These are phyloP conservation scores for Pammene fasciana DNA, from an alignment of 2,888 invertebrate species.

Conservation along the genomic window DNA sequence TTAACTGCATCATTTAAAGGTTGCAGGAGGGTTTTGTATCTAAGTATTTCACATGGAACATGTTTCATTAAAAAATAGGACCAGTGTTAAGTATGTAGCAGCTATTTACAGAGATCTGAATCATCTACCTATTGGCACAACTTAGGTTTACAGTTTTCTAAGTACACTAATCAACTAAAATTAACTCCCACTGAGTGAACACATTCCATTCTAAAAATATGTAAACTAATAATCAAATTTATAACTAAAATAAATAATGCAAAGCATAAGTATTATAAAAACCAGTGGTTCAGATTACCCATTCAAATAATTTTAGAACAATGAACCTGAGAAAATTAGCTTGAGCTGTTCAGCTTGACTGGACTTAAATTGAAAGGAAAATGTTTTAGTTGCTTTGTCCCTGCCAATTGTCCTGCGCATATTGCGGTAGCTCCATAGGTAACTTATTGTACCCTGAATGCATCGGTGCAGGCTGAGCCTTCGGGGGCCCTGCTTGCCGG, in stretches of 20 bases:
- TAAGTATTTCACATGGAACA: background rate
- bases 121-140: conserved; percentile 25
- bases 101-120: conserved; percentile 32
- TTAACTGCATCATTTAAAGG: background rate
- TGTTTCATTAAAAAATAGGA: background rate
- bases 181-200: conserved; percentile 37
- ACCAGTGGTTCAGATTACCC: background rate
- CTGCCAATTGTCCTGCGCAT: conserved; percentile 74
- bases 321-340: too few relatives aligned
- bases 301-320: background rate
- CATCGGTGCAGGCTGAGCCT: conserved; percentile 58
- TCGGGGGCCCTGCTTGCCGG: conserved; percentile 83
- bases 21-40: background rate
- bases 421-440: conserved; percentile 75
- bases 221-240: conserved; percentile 18
- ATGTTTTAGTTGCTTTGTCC: conserved; percentile 61
- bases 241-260: conserved; percentile 33
- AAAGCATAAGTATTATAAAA: background rate
- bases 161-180: conserved; percentile 37
- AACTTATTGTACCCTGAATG: conserved; percentile 69
- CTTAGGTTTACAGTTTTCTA: conserved; percentile 19
- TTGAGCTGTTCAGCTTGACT: background rate
- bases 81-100: background rate
- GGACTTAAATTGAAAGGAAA: background rate
- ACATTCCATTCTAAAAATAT: conserved; percentile 26